These are phyloP conservation scores for Oasisia sp. DNA, from an alignment of 2,888 invertebrate genomes.

Conservation along the genomic window DNA sequence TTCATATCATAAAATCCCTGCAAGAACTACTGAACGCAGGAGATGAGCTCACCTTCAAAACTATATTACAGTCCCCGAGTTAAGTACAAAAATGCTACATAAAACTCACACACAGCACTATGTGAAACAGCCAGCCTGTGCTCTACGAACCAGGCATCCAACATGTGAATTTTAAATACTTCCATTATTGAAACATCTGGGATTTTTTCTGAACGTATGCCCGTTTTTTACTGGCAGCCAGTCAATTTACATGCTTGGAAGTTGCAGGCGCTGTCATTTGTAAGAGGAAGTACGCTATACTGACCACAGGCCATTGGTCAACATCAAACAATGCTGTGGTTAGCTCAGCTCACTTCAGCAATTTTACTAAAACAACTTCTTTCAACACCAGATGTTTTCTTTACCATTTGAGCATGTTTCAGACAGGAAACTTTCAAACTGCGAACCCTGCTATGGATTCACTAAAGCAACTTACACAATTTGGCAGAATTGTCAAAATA, in stretches of 20 bases:
- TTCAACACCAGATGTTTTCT: no score
- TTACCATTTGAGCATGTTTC: no score
- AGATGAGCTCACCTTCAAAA: background rate
- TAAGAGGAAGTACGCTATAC: background rate
- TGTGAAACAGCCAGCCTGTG: background rate
- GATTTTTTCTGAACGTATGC: background rate
- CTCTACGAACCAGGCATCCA: background rate
- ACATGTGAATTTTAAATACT: background rate
- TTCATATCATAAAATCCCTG: slow-evolving; percentile 1
- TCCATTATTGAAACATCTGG: background rate
- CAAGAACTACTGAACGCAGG: slow-evolving; percentile 13
- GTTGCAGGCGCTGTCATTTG: no score
- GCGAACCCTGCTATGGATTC: no score
- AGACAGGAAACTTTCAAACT: no score
- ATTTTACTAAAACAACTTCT: no score
- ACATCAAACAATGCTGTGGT: no score
- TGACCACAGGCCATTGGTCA: no score
- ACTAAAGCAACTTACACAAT: no score
- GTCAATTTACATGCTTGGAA: no score
- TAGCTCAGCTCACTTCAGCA: no score
- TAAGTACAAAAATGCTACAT: background rate
- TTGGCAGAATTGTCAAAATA: no score
- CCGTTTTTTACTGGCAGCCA: background rate
- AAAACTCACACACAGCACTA: slow-evolving; percentile 17
- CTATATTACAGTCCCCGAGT: slow-evolving; percentile 13